Evolutionary conservation across 2,797 vertebrate genomes (phyloP).

Genomic region (Calcarius lapponicus): DNA sequence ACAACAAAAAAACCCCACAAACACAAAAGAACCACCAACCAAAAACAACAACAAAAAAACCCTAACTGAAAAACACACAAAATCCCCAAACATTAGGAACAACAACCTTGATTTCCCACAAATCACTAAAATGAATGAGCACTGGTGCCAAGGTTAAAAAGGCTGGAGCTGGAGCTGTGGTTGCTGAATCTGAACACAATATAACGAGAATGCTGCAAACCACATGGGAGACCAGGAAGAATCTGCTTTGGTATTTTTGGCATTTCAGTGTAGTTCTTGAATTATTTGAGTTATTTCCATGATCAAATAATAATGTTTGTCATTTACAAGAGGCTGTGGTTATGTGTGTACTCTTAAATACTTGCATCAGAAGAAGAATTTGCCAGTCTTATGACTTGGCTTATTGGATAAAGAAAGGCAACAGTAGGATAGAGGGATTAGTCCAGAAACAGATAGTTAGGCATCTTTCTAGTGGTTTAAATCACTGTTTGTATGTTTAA

Average conservation of each 20-base stretch:
- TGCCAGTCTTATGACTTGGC: neutral
- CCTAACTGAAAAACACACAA: fast-evolving
- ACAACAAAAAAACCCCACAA: no score
- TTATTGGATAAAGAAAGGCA: neutral
- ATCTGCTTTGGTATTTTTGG: neutral
- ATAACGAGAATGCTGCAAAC: neutral
- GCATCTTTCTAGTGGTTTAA: neutral
- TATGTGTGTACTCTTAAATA: constrained; percentile 19
- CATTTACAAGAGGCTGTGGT: constrained; percentile 1
- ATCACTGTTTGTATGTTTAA: constrained; percentile 26
- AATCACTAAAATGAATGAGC: neutral
- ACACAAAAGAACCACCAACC: neutral
- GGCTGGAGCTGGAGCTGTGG: neutral
- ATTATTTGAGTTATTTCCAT: constrained; percentile 55
- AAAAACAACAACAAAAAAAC: fast-evolving
- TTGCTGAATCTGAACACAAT: neutral
- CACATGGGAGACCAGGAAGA: neutral
- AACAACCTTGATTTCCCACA: neutral
- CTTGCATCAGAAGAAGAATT: neutral
- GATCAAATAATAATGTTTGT: neutral
- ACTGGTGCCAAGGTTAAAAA: neutral
- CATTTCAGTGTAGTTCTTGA: neutral
- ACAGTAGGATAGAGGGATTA: neutral
- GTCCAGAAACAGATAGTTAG: neutral
- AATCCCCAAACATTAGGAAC: neutral